Evolutionary conservation across 2,888 invertebrate genomes (phyloP).

Genomic region (Keiferia lycopersicella): DNA sequence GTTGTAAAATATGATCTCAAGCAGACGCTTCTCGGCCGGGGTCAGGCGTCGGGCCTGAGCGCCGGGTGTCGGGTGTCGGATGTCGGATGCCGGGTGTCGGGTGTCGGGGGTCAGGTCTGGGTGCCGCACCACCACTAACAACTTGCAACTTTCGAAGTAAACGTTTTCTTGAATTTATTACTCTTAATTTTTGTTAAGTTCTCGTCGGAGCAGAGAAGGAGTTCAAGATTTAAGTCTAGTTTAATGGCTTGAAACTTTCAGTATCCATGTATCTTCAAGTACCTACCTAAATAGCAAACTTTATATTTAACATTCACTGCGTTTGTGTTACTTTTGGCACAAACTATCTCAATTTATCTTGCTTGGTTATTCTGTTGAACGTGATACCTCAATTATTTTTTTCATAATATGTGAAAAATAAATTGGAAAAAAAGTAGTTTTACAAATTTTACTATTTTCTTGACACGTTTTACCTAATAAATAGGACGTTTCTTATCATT

Average conservation of each 20-base stretch:
- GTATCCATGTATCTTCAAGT: not conserved
- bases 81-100: not conserved
- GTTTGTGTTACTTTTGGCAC: not conserved
- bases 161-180: slow-evolving; percentile 19
- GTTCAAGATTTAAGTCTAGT: slow-evolving; percentile 6
- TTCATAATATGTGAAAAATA: too few relatives aligned
- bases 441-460: too few relatives aligned
- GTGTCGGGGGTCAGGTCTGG: not conserved
- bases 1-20: slow-evolving; percentile 12
- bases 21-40: not conserved
- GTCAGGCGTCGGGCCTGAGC: not conserved
- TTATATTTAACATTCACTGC: not conserved
- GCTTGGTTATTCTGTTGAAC: too few relatives aligned
- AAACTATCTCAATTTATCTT: too few relatives aligned
- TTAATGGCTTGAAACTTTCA: slow-evolving; percentile 1
- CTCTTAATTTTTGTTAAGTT: slow-evolving; percentile 17
- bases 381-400: too few relatives aligned
- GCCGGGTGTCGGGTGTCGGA: not conserved
- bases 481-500: too few relatives aligned
- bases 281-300: not conserved
- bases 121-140: slow-evolving; percentile 6
- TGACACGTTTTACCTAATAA: too few relatives aligned
- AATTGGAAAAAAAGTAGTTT: too few relatives aligned
- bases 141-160: slow-evolving; percentile 19
- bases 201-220: not conserved